These are phyloP conservation scores for Wasmannia auropunctata DNA, from an alignment of 1,140 invertebrate species.

Conservation along the genomic window DNA sequence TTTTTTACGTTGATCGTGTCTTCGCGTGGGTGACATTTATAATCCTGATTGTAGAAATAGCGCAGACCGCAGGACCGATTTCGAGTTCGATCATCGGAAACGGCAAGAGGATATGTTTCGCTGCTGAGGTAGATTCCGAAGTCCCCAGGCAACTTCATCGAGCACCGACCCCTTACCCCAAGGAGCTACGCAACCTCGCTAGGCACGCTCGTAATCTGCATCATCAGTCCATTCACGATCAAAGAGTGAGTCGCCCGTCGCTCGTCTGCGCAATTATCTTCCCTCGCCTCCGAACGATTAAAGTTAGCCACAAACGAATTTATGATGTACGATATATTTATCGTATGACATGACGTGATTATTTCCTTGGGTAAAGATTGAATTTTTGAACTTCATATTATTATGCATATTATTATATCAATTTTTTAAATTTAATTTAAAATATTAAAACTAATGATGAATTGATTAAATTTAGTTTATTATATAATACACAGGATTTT, in stretches of 20 bases:
- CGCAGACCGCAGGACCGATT: conserved; percentile 80
- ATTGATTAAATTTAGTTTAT: too few relatives aligned
- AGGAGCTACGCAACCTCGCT: conserved; percentile 94
- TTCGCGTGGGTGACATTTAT: neutral
- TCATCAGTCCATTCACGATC: conserved; percentile 81
- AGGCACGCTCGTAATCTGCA: conserved; percentile 89
- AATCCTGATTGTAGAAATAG: conserved; percentile 73
- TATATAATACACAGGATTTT: neutral
- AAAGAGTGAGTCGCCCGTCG: conserved; percentile 74
- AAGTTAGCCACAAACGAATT: neutral
- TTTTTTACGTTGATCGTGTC: conserved; percentile 1
- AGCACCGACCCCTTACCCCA: conserved; percentile 96
- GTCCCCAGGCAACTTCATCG: conserved; percentile 88
- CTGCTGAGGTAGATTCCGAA: conserved; percentile 87
- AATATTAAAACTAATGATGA: too few relatives aligned
- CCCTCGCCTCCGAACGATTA: neutral
- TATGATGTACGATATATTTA: neutral
- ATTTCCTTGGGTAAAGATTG: neutral
- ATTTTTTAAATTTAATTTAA: too few relatives aligned
- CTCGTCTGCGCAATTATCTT: neutral
- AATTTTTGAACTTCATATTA: neutral
- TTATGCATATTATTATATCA: neutral
- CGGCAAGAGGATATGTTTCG: conserved; percentile 89
- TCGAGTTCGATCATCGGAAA: conserved; percentile 79
- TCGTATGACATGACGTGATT: neutral